Evolutionary conservation across 2,888 invertebrate species (phyloP).

Genomic region (Chrysolina haemoptera): DNA sequence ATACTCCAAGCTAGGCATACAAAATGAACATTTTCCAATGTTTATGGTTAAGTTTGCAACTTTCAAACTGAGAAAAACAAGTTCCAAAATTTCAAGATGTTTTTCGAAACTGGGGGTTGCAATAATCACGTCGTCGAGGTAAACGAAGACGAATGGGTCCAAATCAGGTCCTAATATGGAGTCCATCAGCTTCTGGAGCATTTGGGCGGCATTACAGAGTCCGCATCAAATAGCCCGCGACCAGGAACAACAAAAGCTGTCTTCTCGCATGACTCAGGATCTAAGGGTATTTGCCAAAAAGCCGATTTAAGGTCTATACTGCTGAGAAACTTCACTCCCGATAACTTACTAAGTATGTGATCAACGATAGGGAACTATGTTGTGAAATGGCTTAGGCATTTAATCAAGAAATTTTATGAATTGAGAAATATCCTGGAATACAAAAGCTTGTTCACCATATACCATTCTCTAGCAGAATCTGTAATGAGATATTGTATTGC

Average conservation of each 20-base stretch:
- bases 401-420: too few relatives aligned
- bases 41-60: background rate
- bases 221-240: constrained; percentile 29
- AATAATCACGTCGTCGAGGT: constrained; percentile 38
- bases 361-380: too few relatives aligned
- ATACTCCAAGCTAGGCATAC: constrained; percentile 14
- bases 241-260: background rate
- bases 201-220: constrained; percentile 48
- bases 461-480: too few relatives aligned
- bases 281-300: constrained; percentile 30
- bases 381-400: too few relatives aligned
- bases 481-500: too few relatives aligned
- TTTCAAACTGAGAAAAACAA: too few relatives aligned
- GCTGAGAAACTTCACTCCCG: background rate
- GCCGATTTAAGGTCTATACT: constrained; percentile 21
- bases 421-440: too few relatives aligned
- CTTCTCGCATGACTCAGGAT: constrained; percentile 28
- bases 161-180: too few relatives aligned
- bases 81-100: constrained; percentile 23
- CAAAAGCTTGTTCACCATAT: too few relatives aligned
- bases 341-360: constrained; percentile 13
- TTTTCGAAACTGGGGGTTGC: constrained; percentile 24
- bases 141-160: too few relatives aligned
- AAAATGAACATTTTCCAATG: constrained; percentile 8
- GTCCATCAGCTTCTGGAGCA: constrained; percentile 25